Evolutionary conservation across 2,113 vertebrate genomes (phyloP).

Genomic region (Siphamia tubifer): DNA sequence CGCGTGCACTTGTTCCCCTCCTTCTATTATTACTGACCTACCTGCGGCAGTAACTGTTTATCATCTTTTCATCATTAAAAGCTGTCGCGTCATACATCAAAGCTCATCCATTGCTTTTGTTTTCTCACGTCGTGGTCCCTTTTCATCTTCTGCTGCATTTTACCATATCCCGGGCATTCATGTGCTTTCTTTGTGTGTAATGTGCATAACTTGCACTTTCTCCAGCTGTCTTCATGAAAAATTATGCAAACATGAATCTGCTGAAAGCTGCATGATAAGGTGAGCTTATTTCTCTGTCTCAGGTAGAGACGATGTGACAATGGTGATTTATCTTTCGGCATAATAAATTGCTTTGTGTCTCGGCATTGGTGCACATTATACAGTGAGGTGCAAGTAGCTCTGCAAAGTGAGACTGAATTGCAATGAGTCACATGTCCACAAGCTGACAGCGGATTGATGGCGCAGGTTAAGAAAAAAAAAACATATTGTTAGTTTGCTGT

Average conservation of each 20-base stretch:
- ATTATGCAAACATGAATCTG: neutral
- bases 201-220: neutral
- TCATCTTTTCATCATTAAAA: slow-evolving; percentile 36
- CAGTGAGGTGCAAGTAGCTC: neutral
- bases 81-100: slow-evolving; percentile 17
- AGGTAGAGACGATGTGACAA: neutral
- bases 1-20: neutral
- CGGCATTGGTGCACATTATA: neutral
- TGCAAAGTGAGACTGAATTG: neutral
- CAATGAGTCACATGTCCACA: slow-evolving; percentile 1
- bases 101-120: neutral
- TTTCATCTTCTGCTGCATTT: neutral
- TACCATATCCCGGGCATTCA: neutral
- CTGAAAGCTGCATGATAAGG: neutral
- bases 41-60: slow-evolving; percentile 4
- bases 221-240: neutral
- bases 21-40: slow-evolving; percentile 3
- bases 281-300: neutral
- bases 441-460: slow-evolving; percentile 6
- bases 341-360: neutral
- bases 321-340: neutral
- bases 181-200: neutral
- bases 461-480: slow-evolving; percentile 12
- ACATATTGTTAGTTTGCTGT: neutral
- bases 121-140: neutral